Evolutionary conservation across 2,888 invertebrate species (phyloP), one percentile per base, ranked within the genome.

Genomic region (Tanypteryx hageni): DNA sequence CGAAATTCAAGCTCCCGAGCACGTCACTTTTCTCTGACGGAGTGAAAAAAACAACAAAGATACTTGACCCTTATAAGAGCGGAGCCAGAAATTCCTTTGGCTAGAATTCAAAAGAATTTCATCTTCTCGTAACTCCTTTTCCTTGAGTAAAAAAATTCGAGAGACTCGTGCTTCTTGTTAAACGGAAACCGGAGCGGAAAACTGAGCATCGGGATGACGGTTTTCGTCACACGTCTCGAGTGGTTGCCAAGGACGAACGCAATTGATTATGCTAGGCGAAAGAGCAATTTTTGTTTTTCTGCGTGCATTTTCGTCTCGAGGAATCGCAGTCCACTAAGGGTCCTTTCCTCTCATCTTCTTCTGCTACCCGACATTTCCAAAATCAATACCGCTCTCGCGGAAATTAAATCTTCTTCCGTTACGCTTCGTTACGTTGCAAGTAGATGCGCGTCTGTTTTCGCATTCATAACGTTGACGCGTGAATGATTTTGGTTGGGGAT

Each of bases 381-480:
- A 27, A 76, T 76, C 76, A 27, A 76, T 76, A 27, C 11, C 27
- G 76, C 76, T 27, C 22, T 76, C 27, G 27, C 22, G 76, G 76
- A 76, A 76, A 76, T 76, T 76, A 76, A 76, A 22, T 76, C 76
- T 76, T 76, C 76, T 13, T 11, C 76, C 76, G 76, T 11, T 76
- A 27, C 76, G 13, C 27, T 27, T 14, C 76, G 22, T 76, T 13
- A 22, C 22, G 76, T 76, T 22, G 16, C n/a, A n/a, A 11, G 10
- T n/a, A 0, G n/a, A 16, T 0, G n/a, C 68, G 18, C 76, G 22
- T 76, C 22, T 22, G 27, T 76, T 76, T 76, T 76, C 44, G 44
- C 44, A 44, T 44, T 44, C 44, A 44, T 44, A 3, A 44, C 44
- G 44, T 44, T 44, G 44, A 44, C 1, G 44, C 44, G 44, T 5